phyloP scores from a whole-genome alignment of 2,888 invertebrate species.

The Parasteatoda lunata region DNA sequence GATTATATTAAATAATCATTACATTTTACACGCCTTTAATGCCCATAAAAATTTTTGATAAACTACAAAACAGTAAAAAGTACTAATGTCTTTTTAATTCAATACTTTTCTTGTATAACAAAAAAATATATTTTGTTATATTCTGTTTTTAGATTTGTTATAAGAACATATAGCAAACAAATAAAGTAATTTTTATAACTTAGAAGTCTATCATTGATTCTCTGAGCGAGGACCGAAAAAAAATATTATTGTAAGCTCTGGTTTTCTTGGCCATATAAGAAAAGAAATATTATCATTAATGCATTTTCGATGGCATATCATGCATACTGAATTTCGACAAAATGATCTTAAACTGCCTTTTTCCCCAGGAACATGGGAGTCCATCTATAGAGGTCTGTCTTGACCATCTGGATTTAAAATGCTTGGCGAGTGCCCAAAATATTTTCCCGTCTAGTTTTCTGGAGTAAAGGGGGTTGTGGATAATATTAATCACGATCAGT shows the following conservation, averaged over 20 bases:
- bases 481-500: conserved; percentile 25
- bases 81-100: no score
- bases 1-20: no score
- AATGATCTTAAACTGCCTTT: neutral
- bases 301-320: neutral
- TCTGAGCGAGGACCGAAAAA: neutral
- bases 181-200: no score
- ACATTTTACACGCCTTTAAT: no score
- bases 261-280: neutral
- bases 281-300: neutral
- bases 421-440: neutral
- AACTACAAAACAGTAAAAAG: no score
- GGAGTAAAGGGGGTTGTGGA: neutral
- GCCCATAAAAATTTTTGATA: no score
- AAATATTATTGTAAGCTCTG: neutral
- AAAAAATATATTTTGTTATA: no score
- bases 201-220: no score
- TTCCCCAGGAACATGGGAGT: neutral
- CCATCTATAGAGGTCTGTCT: neutral
- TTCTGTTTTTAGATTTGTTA: no score
- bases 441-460: conserved; percentile 2
- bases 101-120: no score
- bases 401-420: conserved; percentile 24
- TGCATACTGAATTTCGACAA: neutral
- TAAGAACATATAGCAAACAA: no score